Evolutionary conservation across 2,888 invertebrate species (phyloP).

Genomic region (Pocota personata): DNA sequence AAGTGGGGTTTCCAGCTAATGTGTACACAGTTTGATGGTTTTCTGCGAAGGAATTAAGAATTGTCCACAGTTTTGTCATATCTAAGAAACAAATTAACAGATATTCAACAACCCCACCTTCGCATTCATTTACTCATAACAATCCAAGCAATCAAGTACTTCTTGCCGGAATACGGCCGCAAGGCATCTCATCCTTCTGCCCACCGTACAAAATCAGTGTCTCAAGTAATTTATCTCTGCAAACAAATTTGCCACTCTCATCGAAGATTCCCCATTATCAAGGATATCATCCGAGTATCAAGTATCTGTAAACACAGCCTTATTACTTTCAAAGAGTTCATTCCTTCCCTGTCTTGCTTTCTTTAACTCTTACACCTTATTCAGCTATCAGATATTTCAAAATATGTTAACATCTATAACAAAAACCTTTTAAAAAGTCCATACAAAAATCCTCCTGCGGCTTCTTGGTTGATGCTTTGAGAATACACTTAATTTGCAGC

Average conservation of each 20-base stretch:
- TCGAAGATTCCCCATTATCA: not conserved
- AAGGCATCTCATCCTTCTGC: not conserved
- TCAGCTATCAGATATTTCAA: not conserved
- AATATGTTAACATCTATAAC: slow-evolving; percentile 1
- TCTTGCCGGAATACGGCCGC: not conserved
- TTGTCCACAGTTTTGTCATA: too few relatives aligned
- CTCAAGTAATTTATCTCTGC: not conserved
- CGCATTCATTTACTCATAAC: not conserved
- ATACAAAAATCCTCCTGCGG: not conserved
- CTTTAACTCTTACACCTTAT: not conserved
- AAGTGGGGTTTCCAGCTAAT: too few relatives aligned
- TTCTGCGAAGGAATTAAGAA: too few relatives aligned
- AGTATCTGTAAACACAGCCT: slow-evolving; percentile 2
- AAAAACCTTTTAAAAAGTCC: not conserved
- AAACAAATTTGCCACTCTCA: not conserved
- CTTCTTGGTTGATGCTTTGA: not conserved
- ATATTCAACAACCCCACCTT: not conserved
- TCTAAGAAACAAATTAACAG: too few relatives aligned
- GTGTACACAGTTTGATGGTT: too few relatives aligned
- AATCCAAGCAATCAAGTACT: not conserved
- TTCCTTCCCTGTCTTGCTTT: not conserved
- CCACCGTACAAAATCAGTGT: not conserved
- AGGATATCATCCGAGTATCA: not conserved
- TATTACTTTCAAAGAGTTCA: too few relatives aligned
- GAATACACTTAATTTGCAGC: not conserved